Percentiles rank a stretch among this genome's conserved stretches.
Evolutionary conservation across 2,888 invertebrate genomes (phyloP).

Genomic region (Osedax fenrisi): DNA sequence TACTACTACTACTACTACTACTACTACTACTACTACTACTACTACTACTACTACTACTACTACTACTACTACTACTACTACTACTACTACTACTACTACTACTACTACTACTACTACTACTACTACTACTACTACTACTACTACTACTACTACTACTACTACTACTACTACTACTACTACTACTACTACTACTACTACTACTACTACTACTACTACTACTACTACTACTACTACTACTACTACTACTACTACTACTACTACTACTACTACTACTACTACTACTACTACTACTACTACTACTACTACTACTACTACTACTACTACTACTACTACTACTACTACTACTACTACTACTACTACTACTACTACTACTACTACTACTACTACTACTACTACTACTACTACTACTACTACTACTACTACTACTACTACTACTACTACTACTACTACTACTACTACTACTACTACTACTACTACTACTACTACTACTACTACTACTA

Average conservation of each 20-base stretch:
- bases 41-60: conserved; percentile 21
- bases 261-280: conserved; percentile 20
- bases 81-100: conserved; percentile 17
- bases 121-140: conserved; percentile 17
- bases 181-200: conserved; percentile 19
- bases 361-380: conserved; percentile 19
- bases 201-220: conserved; percentile 17
- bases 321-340: conserved; percentile 22
- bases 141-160: conserved; percentile 15
- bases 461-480: neutral
- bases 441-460: neutral
- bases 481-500: neutral
- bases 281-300: conserved; percentile 22
- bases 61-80: conserved; percentile 21
- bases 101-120: conserved; percentile 21
- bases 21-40: conserved; percentile 15
- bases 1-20: neutral
- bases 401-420: conserved; percentile 21
- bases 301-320: conserved; percentile 18
- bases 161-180: conserved; percentile 21
- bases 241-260: conserved; percentile 19
- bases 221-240: conserved; percentile 22
- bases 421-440: neutral
- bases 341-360: conserved; percentile 20
- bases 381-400: conserved; percentile 20